Percentiles rank a stretch among this genome's conserved stretches.
Conservation (phyloP, 2,888 invertebrate species). For the Tridacna crocea region DNA sequence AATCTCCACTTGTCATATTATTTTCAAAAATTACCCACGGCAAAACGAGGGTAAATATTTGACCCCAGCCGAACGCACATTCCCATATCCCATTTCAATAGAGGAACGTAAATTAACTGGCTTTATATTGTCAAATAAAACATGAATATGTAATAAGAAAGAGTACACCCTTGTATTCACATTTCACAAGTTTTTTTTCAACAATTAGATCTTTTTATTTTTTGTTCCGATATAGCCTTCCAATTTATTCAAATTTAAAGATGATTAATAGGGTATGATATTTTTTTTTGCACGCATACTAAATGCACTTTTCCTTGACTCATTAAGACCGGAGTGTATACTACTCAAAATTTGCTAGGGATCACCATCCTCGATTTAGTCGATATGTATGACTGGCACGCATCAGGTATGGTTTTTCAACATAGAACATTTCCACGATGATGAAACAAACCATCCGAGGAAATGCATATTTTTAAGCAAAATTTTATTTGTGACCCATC, state of each 20-base stretch:
- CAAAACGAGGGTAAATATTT: conserved; percentile 1
- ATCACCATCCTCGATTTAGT: too few relatives aligned
- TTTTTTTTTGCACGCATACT: not conserved
- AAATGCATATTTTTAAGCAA: too few relatives aligned
- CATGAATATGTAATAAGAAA: conserved; percentile 6
- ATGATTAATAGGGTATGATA: not conserved
- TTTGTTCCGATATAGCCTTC: too few relatives aligned
- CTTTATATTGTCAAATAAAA: conserved; percentile 5
- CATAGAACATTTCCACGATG: too few relatives aligned
- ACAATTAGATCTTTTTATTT: too few relatives aligned
- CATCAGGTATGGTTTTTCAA: too few relatives aligned
- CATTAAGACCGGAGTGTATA: too few relatives aligned
- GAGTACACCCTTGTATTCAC: not conserved
- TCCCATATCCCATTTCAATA: conserved; percentile 4
- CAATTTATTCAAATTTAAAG: too few relatives aligned
- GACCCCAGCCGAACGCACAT: not conserved
- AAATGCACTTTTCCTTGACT: not conserved
- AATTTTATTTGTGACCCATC: too few relatives aligned
- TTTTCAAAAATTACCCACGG: not conserved
- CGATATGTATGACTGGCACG: too few relatives aligned
- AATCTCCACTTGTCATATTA: not conserved
- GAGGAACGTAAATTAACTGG: not conserved
- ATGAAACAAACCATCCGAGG: too few relatives aligned
- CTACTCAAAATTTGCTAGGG: not conserved
- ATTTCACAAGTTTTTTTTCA: not conserved